Evolutionary conservation across 2,113 vertebrate species (phyloP).

Genomic region (Nyctereutes procyonoides): DNA sequence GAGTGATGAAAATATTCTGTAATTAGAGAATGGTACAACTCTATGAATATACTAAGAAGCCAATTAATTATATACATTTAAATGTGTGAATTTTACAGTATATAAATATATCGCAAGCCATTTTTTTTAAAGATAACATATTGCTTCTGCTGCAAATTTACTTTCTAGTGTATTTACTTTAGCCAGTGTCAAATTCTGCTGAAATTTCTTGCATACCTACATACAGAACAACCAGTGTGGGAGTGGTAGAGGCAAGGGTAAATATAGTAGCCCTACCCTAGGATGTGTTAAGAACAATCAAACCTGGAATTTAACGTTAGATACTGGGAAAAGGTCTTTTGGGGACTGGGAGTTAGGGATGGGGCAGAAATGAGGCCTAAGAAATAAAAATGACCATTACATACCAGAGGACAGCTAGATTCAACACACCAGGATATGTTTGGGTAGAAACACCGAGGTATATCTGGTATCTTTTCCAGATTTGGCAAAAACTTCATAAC

Average conservation of each 20-base stretch:
- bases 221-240: not conserved
- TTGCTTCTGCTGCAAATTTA: conserved; percentile 5
- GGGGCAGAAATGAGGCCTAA: not conserved
- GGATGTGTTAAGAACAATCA: not conserved
- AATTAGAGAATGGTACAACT: not conserved
- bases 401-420: not conserved
- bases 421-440: not conserved
- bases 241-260: not conserved
- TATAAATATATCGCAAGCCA: not conserved
- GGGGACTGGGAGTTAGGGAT: not conserved
- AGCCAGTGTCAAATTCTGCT: not conserved
- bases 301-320: conserved; percentile 44
- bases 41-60: conserved; percentile 18
- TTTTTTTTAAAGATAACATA: not conserved
- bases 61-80: not conserved
- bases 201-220: not conserved
- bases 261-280: not conserved
- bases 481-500: not conserved
- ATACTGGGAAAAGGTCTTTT: not conserved
- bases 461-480: not conserved
- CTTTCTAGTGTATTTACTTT: not conserved
- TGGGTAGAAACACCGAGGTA: not conserved
- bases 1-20: conserved; percentile 21
- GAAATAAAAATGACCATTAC: conserved; percentile 7
- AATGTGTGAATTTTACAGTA: not conserved